Percentiles rank a stretch among this genome's conserved stretches.
These are phyloP conservation scores for Eurytoma adleriae DNA, from an alignment of 2,888 invertebrate genomes.

Conservation along the genomic window DNA sequence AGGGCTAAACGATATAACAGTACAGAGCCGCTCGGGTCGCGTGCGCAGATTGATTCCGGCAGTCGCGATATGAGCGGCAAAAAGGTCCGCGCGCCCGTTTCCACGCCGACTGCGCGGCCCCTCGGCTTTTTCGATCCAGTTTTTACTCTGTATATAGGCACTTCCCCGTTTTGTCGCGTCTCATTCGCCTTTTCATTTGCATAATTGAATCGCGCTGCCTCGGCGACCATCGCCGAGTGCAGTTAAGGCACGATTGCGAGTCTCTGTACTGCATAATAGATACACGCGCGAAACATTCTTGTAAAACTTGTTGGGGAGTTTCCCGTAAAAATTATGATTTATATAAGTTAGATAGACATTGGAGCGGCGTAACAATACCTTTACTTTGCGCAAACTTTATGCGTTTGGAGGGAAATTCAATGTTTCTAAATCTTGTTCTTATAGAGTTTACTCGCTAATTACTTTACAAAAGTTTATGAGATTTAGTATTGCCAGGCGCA, in stretches of 20 bases:
- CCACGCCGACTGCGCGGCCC: background rate
- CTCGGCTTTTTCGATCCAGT: background rate
- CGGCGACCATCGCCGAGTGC: background rate
- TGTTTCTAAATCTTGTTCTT: too few relatives aligned
- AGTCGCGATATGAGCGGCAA: background rate
- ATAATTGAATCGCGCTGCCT: background rate
- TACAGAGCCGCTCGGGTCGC: background rate
- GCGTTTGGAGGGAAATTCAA: too few relatives aligned
- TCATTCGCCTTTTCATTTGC: background rate
- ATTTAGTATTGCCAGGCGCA: too few relatives aligned
- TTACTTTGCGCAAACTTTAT: too few relatives aligned
- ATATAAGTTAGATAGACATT: too few relatives aligned
- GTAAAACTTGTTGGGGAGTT: too few relatives aligned
- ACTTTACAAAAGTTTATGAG: too few relatives aligned
- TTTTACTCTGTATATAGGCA: background rate
- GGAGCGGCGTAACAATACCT: too few relatives aligned
- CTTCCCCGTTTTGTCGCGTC: background rate
- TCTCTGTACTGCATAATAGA: background rate
- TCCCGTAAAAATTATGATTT: too few relatives aligned
- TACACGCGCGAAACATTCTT: too few relatives aligned
- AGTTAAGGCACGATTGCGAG: background rate
- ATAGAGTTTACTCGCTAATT: too few relatives aligned
- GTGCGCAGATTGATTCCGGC: slow-evolving; percentile 17
- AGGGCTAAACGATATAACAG: slow-evolving; percentile 39
- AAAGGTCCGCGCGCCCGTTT: background rate